Evolutionary conservation across 2,797 vertebrate species (phyloP), one percentile per base, ranked within the genome.

Genomic region (Eulemur mongoz): DNA sequence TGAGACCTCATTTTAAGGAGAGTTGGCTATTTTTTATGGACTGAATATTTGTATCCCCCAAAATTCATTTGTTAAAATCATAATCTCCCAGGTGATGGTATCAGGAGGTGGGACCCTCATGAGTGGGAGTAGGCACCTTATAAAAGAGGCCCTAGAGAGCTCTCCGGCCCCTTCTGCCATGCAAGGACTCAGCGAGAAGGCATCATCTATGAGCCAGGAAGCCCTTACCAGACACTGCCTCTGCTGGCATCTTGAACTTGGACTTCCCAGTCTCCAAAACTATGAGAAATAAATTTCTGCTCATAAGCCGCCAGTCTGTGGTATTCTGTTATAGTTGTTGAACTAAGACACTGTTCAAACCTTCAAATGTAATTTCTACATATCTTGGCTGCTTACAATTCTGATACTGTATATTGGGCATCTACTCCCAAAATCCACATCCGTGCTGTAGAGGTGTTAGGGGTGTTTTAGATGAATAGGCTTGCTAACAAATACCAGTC

Each of bases 361-460:
- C 23, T 12, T 8, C 13, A 10, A 3, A 12, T 94, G 27, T 54
- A 32, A 54, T 35, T 38, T 45, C 40, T 54, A 35, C 11, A 17
- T 17, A 14, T 40, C 32, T 73, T 69, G 38, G n/a, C 30, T 5
- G 50, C 9, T 48, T 59, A 50, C 1, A 6, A 6, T 35, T 75
- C 54, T 43, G 35, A 20, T 81, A 6, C 67, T 78, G 7, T 30
- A 27, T 25, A 1, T 22, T 27, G 32, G 40, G 27, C 30, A 4
- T 52, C 13, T 32, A 18, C 61, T 50, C 72, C 35, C 35, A 50
- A 15, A 82, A 25, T 22, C 91, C 72, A 23, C 2, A 18, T 25
- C 4, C 0, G 0, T 25, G 57, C 48, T 57, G 0, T 13, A 8
- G 52, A 40, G 25, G 73, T 9, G 43, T 10, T 6, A 25, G 50